A percentile compares a stretch with the other conserved stretches of the same genome.
These are phyloP conservation scores for Castor canadensis DNA, from an alignment of 2,113 vertebrate species.

Conservation along the genomic window DNA sequence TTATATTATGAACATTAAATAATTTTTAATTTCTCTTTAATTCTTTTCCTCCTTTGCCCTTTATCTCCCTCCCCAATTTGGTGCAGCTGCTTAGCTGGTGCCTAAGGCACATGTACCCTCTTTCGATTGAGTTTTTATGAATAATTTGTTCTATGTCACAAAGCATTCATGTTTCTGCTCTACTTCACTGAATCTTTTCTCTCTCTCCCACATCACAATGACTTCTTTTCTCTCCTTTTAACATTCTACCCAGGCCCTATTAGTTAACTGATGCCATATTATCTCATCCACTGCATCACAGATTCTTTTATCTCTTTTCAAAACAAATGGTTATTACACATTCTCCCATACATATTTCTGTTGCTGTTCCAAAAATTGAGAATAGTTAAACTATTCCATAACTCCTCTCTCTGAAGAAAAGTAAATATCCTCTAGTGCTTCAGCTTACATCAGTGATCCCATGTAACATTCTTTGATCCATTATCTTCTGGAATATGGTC, in stretches of 20 bases:
- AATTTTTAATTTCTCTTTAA: not conserved
- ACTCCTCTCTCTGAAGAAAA: not conserved
- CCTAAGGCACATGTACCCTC: not conserved
- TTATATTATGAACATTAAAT: not conserved
- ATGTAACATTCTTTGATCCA: not conserved
- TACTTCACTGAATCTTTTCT: slow-evolving; percentile 45
- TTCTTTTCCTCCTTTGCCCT: not conserved
- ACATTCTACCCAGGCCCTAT: not conserved
- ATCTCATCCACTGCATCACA: not conserved
- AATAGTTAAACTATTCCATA: not conserved
- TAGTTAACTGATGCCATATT: not conserved
- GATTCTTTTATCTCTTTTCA: not conserved
- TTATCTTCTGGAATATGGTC: not conserved
- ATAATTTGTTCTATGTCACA: slow-evolving; percentile 66
- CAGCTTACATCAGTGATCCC: not conserved
- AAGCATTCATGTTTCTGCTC: slow-evolving; percentile 66
- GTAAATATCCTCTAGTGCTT: not conserved
- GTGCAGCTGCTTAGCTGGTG: slow-evolving; percentile 9
- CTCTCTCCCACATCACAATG: not conserved
- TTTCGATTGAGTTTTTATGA: slow-evolving; percentile 50
- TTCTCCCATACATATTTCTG: not conserved
- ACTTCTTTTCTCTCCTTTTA: not conserved
- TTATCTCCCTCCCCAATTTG: not conserved
- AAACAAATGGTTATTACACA: not conserved
- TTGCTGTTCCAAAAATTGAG: not conserved